Base-by-base conservation (phyloP, 2,113 vertebrate genomes). In the Xiphias gladius region DNA sequence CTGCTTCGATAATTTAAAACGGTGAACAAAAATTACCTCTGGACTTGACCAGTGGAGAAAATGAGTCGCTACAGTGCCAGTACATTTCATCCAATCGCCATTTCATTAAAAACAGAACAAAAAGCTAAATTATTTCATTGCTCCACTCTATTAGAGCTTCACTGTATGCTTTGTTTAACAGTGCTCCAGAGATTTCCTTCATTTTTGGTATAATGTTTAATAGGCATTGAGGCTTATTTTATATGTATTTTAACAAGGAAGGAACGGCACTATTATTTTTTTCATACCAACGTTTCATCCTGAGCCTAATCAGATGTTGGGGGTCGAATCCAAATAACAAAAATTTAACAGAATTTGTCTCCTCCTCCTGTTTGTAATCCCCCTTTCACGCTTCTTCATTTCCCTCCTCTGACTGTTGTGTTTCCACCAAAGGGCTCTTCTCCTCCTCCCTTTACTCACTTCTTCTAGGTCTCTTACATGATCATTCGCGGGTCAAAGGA, bases 71-170 rank as follows among this genome's bases (percentile, higher is more conserved):
- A 3, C 30, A 13, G 50, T 50, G 54, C 37, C 73, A 79, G 69
- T 26, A 26, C 70, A 79, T 79, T 75, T 54, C 19, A 75, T 41
- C 26, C 50, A 30, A 77, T 77, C 55, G 30, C 2, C 13, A n/a
- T 46, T 70, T 58, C 28, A 73, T 82, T 66, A 73, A 37, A 75
- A 73, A 63, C 55, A 65, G 63, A n/a, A 75, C 39, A 71, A 57
- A 81, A 54, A 61, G 4, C 50, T 20, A 13, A 67, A 73, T 61
- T 14, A 61, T 19, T 61, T 61, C 39, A 52, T 64, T 5, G 24
- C 37, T 35, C 10, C 41, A 30, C 17, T 62, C 20, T 73, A 46
- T 52, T 7, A 5, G 64, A 50, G 39, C 67, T 12, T 4, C 39
- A 35, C 66, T 28, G 37, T 14, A 32, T 14, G 39, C 10, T 54